Conservation (phyloP, 2,113 vertebrate genomes). For the Heteronetta atricapilla region DNA sequence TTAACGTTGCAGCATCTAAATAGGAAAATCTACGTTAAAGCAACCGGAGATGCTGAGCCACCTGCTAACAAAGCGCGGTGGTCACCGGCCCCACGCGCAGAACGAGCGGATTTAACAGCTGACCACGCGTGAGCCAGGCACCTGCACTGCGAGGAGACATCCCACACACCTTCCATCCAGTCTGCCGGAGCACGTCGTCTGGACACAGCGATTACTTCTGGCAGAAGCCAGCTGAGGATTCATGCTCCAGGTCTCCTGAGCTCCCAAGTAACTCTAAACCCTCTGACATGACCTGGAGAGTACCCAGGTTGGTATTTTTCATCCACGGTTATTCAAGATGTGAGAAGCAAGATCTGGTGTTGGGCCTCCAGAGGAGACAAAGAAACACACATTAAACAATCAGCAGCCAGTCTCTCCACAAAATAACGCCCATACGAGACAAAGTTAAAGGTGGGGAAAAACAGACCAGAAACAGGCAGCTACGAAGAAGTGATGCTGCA, state of each 20-base stretch:
- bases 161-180: background rate
- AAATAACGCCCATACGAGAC: slow-evolving; percentile 47
- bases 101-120: background rate
- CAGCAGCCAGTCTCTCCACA: slow-evolving; percentile 38
- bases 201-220: background rate
- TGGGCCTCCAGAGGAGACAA: slow-evolving; percentile 50
- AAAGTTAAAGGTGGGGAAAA: slow-evolving; percentile 54
- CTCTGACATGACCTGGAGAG: background rate
- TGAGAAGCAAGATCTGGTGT: background rate
- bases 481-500: slow-evolving; percentile 21
- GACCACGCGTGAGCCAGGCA: fast-evolving
- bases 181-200: background rate
- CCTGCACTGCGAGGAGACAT: background rate
- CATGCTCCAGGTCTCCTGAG: background rate
- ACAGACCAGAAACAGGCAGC: slow-evolving; percentile 29
- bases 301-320: background rate
- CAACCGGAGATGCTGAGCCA: background rate
- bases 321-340: background rate
- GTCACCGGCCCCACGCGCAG: fast-evolving
- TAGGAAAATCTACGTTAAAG: background rate
- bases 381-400: slow-evolving; percentile 1
- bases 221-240: background rate
- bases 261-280: slow-evolving; percentile 4
- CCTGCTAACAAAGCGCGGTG: background rate
- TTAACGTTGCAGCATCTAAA: background rate